Base-by-base conservation (phyloP, 2,888 invertebrate genomes). In the Melanostoma mellinum region DNA sequence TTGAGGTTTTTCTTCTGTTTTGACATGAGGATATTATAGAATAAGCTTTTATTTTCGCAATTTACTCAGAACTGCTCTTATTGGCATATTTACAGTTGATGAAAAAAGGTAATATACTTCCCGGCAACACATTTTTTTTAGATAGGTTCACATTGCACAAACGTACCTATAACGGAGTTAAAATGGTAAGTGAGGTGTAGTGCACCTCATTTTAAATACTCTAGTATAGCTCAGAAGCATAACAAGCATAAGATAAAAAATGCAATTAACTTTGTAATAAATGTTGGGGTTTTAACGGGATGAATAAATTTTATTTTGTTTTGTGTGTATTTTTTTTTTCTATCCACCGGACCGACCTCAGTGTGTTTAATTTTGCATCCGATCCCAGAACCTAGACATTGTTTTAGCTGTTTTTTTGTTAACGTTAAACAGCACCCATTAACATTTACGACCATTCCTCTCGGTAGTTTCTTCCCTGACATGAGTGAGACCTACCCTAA, bases 391-490 rank as follows among this genome's bases (percentile, higher is more conserved):
- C 20, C 20, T 9, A 44, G n/a, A 71, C 58, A 55, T 74, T 84
- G 60, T 71, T 78, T 69, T 8, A 63, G 53, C 35, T 75, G 52
- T 65, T 36, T 67, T 50, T n/a, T 60, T 82, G 10, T 56, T 68
- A 69, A 56, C 58, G 68, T 50, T 60, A 67, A 81, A 71, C 55
- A 67, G 76, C 35, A 32, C 20, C 68, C 74, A 78, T 84, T 84
- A 74, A 78, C 82, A 74, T 84, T 84, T 63, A 84, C 53, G 82
- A 78, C 74, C 71, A 50, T 75, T 74, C 74, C 65, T 74, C 36
- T n/a, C 5, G 44, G 33, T 60, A 69, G 65, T 55, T 76, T 65
- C 36, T 75, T 60, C 30, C 3, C 38, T 42, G 30, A 30, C 40
- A 6, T 48, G 53, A 58, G 50, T 35, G 52, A 68, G 61, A 63